Conservation (phyloP, 2,888 invertebrate species). For the Yponomeuta evonymella region DNA sequence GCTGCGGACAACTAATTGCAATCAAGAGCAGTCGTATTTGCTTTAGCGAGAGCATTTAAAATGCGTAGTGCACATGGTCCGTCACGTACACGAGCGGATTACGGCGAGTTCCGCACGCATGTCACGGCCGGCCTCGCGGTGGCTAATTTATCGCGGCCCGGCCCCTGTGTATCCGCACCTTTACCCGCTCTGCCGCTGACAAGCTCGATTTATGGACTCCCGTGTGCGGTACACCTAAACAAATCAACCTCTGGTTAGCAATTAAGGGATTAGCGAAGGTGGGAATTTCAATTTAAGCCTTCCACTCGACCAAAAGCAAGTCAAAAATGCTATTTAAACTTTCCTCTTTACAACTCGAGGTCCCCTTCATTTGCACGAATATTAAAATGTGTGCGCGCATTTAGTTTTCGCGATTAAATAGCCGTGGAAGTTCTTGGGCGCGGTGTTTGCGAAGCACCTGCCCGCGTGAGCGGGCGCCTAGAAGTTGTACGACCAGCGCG, state of each 20-base stretch:
- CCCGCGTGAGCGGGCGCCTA: constrained; percentile 39
- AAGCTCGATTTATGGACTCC: constrained; percentile 47
- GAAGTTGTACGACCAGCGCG: constrained; percentile 61
- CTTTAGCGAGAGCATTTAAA: background rate
- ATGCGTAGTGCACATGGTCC: constrained; percentile 4
- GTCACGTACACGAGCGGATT: constrained; percentile 29
- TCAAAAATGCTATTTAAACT: background rate
- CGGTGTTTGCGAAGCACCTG: constrained; percentile 72
- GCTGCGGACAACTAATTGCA: background rate
- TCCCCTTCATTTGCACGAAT: background rate
- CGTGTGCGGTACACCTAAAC: constrained; percentile 35
- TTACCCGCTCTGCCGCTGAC: constrained; percentile 52
- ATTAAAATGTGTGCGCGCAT: background rate
- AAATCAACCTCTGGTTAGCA: constrained; percentile 29
- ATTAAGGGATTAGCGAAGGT: constrained; percentile 21
- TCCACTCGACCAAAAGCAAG: constrained; percentile 9
- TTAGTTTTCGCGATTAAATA: constrained; percentile 65
- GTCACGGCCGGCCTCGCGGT: constrained; percentile 29
- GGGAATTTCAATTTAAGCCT: constrained; percentile 25
- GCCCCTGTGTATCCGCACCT: constrained; percentile 54
- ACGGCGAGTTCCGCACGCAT: constrained; percentile 39
- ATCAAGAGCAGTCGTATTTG: background rate
- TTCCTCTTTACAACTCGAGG: background rate
- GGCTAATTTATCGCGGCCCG: constrained; percentile 31
- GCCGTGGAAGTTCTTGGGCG: constrained; percentile 73